Evolutionary conservation across 2,888 invertebrate genomes (phyloP).

Genomic region (Eupithecia tripunctaria): DNA sequence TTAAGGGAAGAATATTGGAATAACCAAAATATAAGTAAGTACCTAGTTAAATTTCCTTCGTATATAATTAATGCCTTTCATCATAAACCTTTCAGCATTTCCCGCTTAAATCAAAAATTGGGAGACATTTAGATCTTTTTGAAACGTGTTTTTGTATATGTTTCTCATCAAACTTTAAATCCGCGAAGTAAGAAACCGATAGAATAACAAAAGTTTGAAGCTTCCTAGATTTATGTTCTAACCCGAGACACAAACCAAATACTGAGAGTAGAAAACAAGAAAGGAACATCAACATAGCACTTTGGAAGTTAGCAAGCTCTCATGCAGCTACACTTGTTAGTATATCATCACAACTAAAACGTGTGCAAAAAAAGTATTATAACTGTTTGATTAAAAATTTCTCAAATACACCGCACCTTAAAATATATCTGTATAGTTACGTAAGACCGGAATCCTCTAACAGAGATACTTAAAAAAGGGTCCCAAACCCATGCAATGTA

Average conservation of each 20-base stretch:
- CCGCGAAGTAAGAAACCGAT: conserved; percentile 44
- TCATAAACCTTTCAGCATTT: conserved; percentile 2
- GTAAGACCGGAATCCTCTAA: no score
- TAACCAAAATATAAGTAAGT: no score
- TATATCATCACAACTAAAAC: no score
- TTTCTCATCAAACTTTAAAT: conserved; percentile 48
- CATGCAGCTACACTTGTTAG: no score
- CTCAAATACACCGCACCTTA: no score
- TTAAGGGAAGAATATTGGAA: no score
- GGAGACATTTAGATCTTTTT: not conserved
- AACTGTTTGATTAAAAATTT: no score
- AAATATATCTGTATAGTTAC: no score
- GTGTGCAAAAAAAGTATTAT: no score
- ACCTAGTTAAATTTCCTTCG: not conserved
- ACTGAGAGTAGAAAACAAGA: not conserved
- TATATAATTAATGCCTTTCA: not conserved
- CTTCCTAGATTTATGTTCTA: conserved; percentile 43
- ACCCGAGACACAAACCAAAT: conserved; percentile 18
- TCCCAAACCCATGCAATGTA: no score
- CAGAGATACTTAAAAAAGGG: no score
- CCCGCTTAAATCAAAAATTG: conserved; percentile 16
- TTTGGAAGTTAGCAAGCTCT: not conserved
- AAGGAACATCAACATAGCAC: not conserved
- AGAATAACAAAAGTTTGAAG: conserved; percentile 47
- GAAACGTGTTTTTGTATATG: conserved; percentile 19